Evolutionary conservation across 1,140 invertebrate species (phyloP).

Genomic region (Cepaea nemoralis): DNA sequence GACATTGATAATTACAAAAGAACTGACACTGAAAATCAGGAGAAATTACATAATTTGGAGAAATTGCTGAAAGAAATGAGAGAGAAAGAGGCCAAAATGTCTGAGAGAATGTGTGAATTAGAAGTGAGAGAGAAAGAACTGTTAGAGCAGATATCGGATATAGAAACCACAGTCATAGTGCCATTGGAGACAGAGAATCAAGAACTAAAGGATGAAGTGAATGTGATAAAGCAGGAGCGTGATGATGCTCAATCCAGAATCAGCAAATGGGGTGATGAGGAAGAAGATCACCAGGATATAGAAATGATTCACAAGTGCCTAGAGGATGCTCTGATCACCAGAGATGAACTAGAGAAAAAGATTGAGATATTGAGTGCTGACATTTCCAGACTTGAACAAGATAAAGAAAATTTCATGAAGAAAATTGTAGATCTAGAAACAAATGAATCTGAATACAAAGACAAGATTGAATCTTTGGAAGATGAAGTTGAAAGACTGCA

Average conservation of each 20-base stretch:
- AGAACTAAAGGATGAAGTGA: constrained; percentile 45
- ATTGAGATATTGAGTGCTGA: constrained; percentile 32
- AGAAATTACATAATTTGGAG: constrained; percentile 24
- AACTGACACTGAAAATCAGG: not conserved
- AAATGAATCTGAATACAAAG: constrained; percentile 1
- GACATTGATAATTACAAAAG: constrained; percentile 27
- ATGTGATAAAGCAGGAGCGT: constrained; percentile 36
- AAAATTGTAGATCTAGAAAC: constrained; percentile 23
- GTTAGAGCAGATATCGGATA: constrained; percentile 45
- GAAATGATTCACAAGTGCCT: constrained; percentile 23
- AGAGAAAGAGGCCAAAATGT: constrained; percentile 23
- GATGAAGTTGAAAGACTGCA: constrained; percentile 54
- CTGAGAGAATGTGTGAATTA: constrained; percentile 22
- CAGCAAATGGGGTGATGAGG: constrained; percentile 22
- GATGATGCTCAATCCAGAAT: constrained; percentile 31
- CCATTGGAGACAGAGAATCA: constrained; percentile 46
- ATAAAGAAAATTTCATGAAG: constrained; percentile 13
- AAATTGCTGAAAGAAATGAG: constrained; percentile 22
- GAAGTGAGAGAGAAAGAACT: constrained; percentile 44
- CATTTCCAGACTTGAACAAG: constrained; percentile 25
- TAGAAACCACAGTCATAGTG: constrained; percentile 46
- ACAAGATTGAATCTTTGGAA: constrained; percentile 30
- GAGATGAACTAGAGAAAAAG: constrained; percentile 38
- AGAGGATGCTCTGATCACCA: constrained; percentile 34
- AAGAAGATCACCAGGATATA: constrained; percentile 26